Evolutionary conservation across 2,888 invertebrate species (phyloP).

Genomic region (Coremacera marginata): DNA sequence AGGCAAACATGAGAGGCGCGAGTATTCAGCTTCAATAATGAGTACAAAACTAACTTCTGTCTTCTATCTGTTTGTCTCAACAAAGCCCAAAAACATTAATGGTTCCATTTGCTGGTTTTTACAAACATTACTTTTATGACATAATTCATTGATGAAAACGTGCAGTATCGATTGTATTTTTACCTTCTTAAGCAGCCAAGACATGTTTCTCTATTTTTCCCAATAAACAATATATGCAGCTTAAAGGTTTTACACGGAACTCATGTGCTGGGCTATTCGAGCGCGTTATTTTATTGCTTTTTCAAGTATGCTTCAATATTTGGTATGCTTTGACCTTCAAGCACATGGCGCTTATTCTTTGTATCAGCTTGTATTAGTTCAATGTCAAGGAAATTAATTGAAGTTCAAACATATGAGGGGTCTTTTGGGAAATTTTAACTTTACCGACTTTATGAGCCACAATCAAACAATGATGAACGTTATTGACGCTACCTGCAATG

Average conservation of each 20-base stretch:
- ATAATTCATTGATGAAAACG: slow-evolving; percentile 2
- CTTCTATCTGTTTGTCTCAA: neutral
- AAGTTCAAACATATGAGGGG: no score
- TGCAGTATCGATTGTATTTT: neutral
- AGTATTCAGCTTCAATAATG: no score
- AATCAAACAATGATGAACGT: no score
- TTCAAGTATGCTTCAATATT: neutral
- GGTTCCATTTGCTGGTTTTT: slow-evolving; percentile 1
- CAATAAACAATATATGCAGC: neutral
- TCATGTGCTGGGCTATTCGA: neutral
- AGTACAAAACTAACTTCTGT: no score
- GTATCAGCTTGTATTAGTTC: neutral
- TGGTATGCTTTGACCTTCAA: neutral
- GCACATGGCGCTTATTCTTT: neutral
- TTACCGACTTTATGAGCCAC: neutral
- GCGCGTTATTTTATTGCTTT: neutral
- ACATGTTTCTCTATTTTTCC: neutral
- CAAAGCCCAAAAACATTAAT: neutral
- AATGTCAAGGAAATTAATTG: neutral
- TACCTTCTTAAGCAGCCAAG: neutral
- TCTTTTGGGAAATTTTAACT: no score
- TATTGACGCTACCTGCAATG: neutral
- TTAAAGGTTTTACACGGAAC: neutral
- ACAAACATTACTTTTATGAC: slow-evolving; percentile 3
- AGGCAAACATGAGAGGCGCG: no score